Evolutionary conservation across 2,888 invertebrate species (phyloP).

Genomic region (Pharmacophagus antenor): DNA sequence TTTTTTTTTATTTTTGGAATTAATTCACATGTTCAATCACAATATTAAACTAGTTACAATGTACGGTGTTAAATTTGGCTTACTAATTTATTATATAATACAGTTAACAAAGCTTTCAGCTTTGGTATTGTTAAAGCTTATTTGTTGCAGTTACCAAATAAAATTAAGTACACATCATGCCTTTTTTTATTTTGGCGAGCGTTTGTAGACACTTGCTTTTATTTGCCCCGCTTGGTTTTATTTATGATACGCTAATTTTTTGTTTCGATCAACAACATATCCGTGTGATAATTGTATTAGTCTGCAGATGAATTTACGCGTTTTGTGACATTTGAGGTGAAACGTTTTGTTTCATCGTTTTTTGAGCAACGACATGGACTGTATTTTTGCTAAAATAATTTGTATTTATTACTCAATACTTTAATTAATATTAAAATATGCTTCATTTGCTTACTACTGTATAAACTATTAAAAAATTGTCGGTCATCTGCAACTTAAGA

Average conservation of each 20-base stretch:
- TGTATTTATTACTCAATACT: too few species aligned
- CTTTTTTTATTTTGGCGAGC: conserved; percentile 46
- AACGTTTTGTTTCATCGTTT: too few species aligned
- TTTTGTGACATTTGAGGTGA: too few species aligned
- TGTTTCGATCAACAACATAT: not conserved
- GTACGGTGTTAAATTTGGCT: conserved; percentile 37
- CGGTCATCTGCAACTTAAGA: too few species aligned
- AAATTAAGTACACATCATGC: conserved; percentile 63
- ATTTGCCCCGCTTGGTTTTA: not conserved
- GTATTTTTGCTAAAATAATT: too few species aligned
- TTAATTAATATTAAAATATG: too few species aligned
- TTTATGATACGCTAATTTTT: not conserved
- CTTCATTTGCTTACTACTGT: too few species aligned
- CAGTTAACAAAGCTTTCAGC: conserved; percentile 39
- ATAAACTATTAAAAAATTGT: too few species aligned
- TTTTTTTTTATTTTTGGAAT: conserved; percentile 1
- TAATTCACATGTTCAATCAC: conserved; percentile 19
- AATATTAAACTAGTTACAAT: conserved; percentile 21
- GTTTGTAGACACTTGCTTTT: conserved; percentile 15
- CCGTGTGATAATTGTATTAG: too few species aligned
- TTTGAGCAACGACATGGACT: too few species aligned
- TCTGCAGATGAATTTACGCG: too few species aligned
- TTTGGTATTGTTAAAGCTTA: conserved; percentile 59
- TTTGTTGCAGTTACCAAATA: conserved; percentile 75
- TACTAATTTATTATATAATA: conserved; percentile 24